A percentile compares a stretch with the other conserved stretches of the same genome.
phyloP scores from a whole-genome alignment of 2,113 vertebrate species.

The Aspiorhynchus laticeps region DNA sequence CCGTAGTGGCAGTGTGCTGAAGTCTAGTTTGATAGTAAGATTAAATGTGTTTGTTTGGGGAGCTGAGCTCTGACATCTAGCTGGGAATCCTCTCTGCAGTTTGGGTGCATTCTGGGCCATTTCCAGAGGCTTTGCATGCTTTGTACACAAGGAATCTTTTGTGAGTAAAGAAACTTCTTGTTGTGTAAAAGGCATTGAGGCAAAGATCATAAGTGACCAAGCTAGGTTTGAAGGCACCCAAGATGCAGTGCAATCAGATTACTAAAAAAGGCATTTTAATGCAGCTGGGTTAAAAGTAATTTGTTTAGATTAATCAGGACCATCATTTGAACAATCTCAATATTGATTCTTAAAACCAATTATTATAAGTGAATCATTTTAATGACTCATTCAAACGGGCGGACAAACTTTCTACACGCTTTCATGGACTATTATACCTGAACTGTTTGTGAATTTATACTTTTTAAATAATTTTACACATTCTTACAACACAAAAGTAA shows the following conservation, averaged over 20 bases:
- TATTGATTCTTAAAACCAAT: not conserved
- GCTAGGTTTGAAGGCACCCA: not conserved
- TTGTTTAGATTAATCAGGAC: not conserved
- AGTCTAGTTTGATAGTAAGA: slow-evolving; percentile 48
- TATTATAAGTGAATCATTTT: not conserved
- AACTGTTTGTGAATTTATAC: not conserved
- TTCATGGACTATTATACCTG: too few species aligned
- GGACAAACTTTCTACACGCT: not conserved
- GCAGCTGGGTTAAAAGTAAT: not conserved
- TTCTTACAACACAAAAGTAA: not conserved
- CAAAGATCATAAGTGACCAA: slow-evolving; percentile 17
- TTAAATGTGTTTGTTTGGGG: slow-evolving; percentile 43
- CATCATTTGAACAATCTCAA: not conserved
- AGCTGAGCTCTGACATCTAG: slow-evolving; percentile 46
- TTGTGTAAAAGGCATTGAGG: not conserved
- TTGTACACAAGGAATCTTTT: not conserved
- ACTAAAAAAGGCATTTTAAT: not conserved
- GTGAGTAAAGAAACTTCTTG: not conserved
- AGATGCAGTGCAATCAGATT: not conserved
- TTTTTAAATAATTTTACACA: not conserved
- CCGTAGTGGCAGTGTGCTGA: slow-evolving; percentile 27
- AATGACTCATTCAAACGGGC: not conserved
- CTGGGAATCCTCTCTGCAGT: slow-evolving; percentile 39
- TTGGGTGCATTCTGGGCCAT: slow-evolving; percentile 16
- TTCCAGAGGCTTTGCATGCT: not conserved